Conservation (phyloP, 2,888 invertebrate species). For the Amorpha juglandis region DNA sequence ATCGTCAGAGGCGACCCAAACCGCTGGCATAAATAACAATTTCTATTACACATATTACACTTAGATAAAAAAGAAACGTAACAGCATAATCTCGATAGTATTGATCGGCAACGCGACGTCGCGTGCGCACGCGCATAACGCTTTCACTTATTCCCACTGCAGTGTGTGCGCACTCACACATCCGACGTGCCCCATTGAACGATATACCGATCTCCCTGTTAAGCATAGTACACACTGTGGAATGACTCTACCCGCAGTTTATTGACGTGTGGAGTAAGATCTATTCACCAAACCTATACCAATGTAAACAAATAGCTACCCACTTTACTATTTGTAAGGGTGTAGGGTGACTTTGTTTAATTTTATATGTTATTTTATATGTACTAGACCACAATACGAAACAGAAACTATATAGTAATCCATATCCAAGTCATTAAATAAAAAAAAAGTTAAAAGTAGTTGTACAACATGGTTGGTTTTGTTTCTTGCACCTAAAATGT, state of each 20-base stretch:
- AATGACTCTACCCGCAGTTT: not conserved
- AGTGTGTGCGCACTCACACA: constrained; percentile 30
- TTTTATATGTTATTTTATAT: too few relatives aligned
- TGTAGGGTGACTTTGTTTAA: too few relatives aligned
- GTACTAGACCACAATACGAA: too few relatives aligned
- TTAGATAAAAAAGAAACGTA: constrained; percentile 9
- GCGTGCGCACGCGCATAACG: constrained; percentile 39
- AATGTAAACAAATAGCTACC: too few relatives aligned
- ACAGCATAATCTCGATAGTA: constrained; percentile 8
- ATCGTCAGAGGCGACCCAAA: too few relatives aligned
- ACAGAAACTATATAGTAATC: too few relatives aligned
- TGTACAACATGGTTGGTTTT: too few relatives aligned
- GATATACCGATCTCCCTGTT: constrained; percentile 46
- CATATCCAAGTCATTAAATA: too few relatives aligned
- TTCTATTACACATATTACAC: constrained; percentile 22
- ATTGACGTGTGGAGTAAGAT: not conserved
- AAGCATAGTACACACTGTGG: not conserved
- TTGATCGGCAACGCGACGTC: constrained; percentile 35
- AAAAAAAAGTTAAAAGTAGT: too few relatives aligned
- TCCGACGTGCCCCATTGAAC: constrained; percentile 53
- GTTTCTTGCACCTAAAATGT: too few relatives aligned
- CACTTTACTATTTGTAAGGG: too few relatives aligned
- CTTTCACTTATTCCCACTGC: constrained; percentile 54
- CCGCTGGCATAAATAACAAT: not conserved
- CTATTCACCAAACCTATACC: too few relatives aligned